Evolutionary conservation across 2,113 vertebrate species (phyloP).

Genomic region (Axis porcinus): DNA sequence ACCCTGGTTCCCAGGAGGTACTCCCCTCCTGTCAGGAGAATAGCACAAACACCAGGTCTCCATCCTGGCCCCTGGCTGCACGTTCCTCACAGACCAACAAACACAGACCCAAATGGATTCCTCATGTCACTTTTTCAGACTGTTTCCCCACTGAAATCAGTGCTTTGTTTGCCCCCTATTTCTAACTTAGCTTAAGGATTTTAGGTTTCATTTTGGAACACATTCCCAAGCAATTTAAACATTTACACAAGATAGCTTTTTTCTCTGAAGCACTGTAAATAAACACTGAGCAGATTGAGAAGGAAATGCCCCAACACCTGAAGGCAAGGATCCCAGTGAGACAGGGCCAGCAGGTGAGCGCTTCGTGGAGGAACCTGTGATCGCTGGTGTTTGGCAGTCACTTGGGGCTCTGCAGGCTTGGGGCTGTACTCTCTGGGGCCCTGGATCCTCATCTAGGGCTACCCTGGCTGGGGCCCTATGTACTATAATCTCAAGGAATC

Average conservation of each 20-base stretch:
- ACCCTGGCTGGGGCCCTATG: neutral
- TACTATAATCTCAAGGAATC: neutral
- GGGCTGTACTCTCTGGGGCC: neutral
- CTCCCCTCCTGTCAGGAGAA: accelerated
- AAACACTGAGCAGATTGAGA: neutral
- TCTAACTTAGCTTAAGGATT: neutral
- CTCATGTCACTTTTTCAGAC: accelerated
- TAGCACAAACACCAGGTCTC: neutral
- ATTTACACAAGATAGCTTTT: neutral
- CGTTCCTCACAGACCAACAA: neutral
- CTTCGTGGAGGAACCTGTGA: neutral
- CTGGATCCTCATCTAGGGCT: neutral
- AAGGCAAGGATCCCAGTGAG: neutral
- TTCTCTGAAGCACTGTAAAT: neutral
- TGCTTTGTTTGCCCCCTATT: neutral
- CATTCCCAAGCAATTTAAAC: neutral
- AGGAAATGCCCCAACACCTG: neutral
- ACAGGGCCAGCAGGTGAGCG: neutral
- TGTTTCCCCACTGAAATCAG: neutral
- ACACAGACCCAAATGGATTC: neutral
- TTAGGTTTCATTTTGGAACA: conserved; percentile 25
- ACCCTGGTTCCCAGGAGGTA: neutral
- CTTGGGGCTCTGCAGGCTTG: neutral
- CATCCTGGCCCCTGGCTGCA: neutral
- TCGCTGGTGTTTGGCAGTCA: neutral